Base-by-base conservation (phyloP, 2,797 vertebrate species). In the Poeciliopsis turneri region DNA sequence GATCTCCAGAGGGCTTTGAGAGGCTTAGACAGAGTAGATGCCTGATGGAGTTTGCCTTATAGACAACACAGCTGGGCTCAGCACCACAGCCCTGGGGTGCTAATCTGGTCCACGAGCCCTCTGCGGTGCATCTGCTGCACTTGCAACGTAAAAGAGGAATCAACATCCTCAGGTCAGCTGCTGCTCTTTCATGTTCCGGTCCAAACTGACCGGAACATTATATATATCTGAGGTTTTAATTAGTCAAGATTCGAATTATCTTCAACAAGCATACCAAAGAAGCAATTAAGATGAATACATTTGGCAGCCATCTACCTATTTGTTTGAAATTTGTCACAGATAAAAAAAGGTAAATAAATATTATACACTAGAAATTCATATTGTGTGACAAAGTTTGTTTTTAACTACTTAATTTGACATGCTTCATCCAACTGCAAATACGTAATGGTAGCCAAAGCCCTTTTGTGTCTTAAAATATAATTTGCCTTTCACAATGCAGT, bases 11-110 rank as follows among this genome's bases (percentile, higher is more conserved):
- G 76, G 86, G 79, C 75, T 85, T 72, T 80, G 70, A 79, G 76
- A 77, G 80, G 87, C 88, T 93, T 91, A 92, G 92, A 92, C 86
- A 79, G 90, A 92, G 90, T 88, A 86, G 89, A 89, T 83, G 90
- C 87, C 57, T 83, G 77, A 76, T 76, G 69, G 74, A 77, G 74
- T 73, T 74, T 84, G 82, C 74, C 28, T 70, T 85, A 82, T 81
- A 84, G 90, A 90, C 72, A 33, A 83, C 93, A 90, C 95, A 95
- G 94, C 94, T 96, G 95, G 91, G 87, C 89, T 92, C 90, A 74
- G 45, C 77, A 82, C 41, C 74, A 73, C 70, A 87, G n/a, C 84
- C 93, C 87, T 28, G 76, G 88, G 93, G 94, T 90, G 91, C 83
- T 92, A 93, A 95, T 95, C 94, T 94, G 91, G 87, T 90, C 89